These are phyloP conservation scores for Phorcus lineatus DNA, from an alignment of 2,888 invertebrate species.

Conservation along the genomic window DNA sequence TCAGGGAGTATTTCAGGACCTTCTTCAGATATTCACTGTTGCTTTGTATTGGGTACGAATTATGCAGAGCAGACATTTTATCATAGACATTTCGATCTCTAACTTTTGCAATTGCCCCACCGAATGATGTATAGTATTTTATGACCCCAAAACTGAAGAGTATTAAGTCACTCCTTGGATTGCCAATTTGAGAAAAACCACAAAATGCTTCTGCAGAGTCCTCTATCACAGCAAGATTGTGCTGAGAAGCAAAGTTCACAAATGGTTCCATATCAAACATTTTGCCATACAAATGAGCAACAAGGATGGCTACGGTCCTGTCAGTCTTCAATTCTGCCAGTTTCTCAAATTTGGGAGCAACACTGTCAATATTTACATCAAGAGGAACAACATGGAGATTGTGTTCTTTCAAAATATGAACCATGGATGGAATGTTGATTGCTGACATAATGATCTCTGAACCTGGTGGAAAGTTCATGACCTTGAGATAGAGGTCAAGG, in stretches of 20 bases:
- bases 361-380: conserved; percentile 72
- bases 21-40: conserved; percentile 68
- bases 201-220: conserved; percentile 75
- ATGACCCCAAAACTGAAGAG: conserved; percentile 76
- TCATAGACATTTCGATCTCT: conserved; percentile 55
- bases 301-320: conserved; percentile 71
- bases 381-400: conserved; percentile 69
- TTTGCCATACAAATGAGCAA: conserved; percentile 74
- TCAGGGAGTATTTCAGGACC: conserved; percentile 68
- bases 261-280: conserved; percentile 68
- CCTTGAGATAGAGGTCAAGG: conserved; percentile 69
- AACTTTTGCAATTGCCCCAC: conserved; percentile 74
- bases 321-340: conserved; percentile 67
- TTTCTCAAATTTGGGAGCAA: conserved; percentile 68
- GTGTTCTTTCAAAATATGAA: conserved; percentile 67
- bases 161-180: conserved; percentile 70
- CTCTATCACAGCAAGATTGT: conserved; percentile 70
- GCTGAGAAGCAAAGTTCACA: conserved; percentile 61
- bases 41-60: conserved; percentile 62
- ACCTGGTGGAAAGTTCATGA: conserved; percentile 70
- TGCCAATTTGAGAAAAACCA: conserved; percentile 70
- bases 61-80: conserved; percentile 62
- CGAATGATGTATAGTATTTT: conserved; percentile 74
- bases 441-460: conserved; percentile 76
- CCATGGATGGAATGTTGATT: conserved; percentile 75